These are phyloP conservation scores for Salminus brasiliensis DNA, from an alignment of 2,113 vertebrate species.

Conservation along the genomic window DNA sequence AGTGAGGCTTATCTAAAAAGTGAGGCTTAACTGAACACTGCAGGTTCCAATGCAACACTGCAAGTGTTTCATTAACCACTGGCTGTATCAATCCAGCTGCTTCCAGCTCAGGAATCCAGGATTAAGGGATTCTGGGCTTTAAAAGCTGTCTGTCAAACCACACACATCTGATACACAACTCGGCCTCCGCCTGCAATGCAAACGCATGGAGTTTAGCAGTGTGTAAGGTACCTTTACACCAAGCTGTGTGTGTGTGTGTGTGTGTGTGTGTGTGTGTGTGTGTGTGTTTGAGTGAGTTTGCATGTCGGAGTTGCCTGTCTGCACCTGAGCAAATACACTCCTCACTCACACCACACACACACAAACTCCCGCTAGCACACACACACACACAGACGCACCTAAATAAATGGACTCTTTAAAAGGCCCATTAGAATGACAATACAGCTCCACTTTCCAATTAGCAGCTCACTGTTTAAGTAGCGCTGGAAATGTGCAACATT, in stretches of 20 bases:
- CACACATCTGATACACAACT: conserved; percentile 27
- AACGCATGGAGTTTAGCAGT: conserved; percentile 73
- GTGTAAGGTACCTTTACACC: conserved; percentile 80
- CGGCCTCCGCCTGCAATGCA: conserved; percentile 15
- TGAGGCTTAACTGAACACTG: no score
- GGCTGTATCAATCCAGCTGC: neutral
- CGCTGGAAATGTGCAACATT: neutral
- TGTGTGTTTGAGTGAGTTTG: conserved; percentile 70
- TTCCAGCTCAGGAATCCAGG: no score
- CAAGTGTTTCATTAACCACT: neutral
- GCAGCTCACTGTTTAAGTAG: neutral
- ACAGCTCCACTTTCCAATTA: conserved; percentile 33
- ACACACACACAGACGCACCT: conserved; percentile 67
- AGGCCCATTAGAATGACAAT: conserved; percentile 77
- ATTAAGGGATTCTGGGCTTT: conserved; percentile 27
- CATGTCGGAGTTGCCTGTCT: conserved; percentile 65
- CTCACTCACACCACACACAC: conserved; percentile 73
- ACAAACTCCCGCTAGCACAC: no score
- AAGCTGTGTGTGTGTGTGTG: conserved; percentile 57
- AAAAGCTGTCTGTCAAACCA: conserved; percentile 17
- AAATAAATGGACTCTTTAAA: conserved; percentile 72
- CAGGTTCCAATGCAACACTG: no score
- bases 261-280: conserved; percentile 76
- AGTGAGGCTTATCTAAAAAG: no score
- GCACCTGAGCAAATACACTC: conserved; percentile 88